Percentiles rank a stretch among this genome's conserved stretches.
Evolutionary conservation across 2,888 invertebrate species (phyloP).

Genomic region (Papilio elwesi): DNA sequence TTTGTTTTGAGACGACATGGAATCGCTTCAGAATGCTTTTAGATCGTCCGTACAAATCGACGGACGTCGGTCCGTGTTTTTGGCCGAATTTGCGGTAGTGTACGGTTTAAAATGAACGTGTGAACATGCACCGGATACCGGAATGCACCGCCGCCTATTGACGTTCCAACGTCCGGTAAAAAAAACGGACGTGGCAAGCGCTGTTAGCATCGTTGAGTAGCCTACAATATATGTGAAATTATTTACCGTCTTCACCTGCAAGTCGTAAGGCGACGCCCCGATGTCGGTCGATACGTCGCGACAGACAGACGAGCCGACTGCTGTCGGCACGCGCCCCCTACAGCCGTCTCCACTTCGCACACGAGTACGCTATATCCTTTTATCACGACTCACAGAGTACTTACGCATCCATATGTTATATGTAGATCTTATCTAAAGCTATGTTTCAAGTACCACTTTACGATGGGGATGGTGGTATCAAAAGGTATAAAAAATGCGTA

Average conservation of each 20-base stretch:
- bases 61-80: too few relatives aligned
- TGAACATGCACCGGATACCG: too few relatives aligned
- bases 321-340: conserved; percentile 14
- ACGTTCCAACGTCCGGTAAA: too few relatives aligned
- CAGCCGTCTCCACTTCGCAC: conserved; percentile 20
- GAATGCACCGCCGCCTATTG: too few relatives aligned
- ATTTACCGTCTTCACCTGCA: conserved; percentile 23
- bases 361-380: conserved; percentile 24
- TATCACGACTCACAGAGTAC: conserved; percentile 29
- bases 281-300: conserved; percentile 43
- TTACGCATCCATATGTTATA: conserved; percentile 19
- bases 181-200: too few relatives aligned
- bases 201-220: too few relatives aligned
- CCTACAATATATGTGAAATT: background rate
- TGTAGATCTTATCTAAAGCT: too few relatives aligned
- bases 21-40: too few relatives aligned
- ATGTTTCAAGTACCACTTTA: conserved; percentile 8
- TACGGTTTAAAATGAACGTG: too few relatives aligned
- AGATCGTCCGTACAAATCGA: too few relatives aligned
- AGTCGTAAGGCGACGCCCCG: conserved; percentile 7
- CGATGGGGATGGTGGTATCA: conserved; percentile 6
- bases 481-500: conserved; percentile 16
- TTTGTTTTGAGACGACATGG: too few relatives aligned
- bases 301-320: conserved; percentile 29
- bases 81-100: too few relatives aligned